Base-by-base conservation (phyloP, 2,797 vertebrate genomes). In the Spizella passerina region DNA sequence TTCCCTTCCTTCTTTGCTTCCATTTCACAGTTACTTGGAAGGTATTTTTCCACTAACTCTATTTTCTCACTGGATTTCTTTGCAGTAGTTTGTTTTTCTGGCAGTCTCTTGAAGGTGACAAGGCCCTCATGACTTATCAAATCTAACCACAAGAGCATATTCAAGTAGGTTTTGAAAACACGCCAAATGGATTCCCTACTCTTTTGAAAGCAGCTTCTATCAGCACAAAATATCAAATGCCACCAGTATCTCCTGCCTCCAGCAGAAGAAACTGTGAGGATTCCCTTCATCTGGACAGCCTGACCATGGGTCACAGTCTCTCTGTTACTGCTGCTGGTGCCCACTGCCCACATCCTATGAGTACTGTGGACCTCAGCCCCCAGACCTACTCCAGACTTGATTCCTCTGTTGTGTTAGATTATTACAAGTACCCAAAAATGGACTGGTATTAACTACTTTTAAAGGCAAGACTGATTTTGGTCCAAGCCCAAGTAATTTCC, bases 291-390 rank as follows among this genome's bases (percentile, higher is more conserved):
- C 43, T 56, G 61, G 57, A 63, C 29, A 77, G n/a, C 0, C 1
- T 52, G 47, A 53, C 36, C 44, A n/a, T 1, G 13, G 18, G 22
- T 36, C 53, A 26, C 14, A 21, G 10, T 63, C 4, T 47, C 14
- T 59, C 41, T 38, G 9, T 53, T 38, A 38, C 26, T 1, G 5
- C 12, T n/a, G 19, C 53, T 55, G 30, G 23, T 77, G 49, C 23
- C 47, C 30, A 53, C 30, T 0, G 0, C 18, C n/a, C 41, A 7
- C n/a, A 5, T 53, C 32, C 65, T 59, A 7, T 0, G 1, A 22
- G 12, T 15, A 10, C 24, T 79, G 46, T 24, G 39, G 26, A 26
- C 23, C 60, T 43, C 17, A 69, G 41, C 2, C 6, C 22, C 8
- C 5, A 55, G 46, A n/a, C 13, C 44, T 44, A 9, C 53, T 69